Conservation (phyloP, 2,888 invertebrate genomes). For the Perizoma flavofasciatum region DNA sequence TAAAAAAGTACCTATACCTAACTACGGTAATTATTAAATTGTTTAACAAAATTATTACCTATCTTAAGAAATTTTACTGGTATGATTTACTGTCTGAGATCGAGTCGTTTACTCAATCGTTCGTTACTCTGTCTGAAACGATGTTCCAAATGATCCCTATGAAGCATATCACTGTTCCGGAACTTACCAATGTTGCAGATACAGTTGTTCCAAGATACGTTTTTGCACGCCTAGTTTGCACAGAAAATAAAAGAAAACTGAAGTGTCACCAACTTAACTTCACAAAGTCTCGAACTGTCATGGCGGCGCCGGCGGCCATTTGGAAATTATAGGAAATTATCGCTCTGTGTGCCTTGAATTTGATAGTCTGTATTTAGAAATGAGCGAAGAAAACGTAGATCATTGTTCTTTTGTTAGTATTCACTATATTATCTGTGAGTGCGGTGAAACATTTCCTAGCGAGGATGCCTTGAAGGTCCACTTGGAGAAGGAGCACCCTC, state of each 20-base stretch:
- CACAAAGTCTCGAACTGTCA: constrained; percentile 18
- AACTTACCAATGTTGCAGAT: too few relatives aligned
- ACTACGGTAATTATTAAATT: too few relatives aligned
- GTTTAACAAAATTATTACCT: too few relatives aligned
- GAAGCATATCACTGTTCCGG: too few relatives aligned
- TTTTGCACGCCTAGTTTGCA: neutral
- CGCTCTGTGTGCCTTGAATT: constrained; percentile 33
- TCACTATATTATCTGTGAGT: constrained; percentile 73
- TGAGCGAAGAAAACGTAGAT: constrained; percentile 42
- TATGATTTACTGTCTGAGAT: too few relatives aligned
- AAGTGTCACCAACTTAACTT: neutral
- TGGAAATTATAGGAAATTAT: constrained; percentile 45
- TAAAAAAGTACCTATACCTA: too few relatives aligned
- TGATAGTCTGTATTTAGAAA: constrained; percentile 61
- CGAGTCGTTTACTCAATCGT: too few relatives aligned
- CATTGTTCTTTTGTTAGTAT: constrained; percentile 65
- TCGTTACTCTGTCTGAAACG: too few relatives aligned
- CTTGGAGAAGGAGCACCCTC: constrained; percentile 57
- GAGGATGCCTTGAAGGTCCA: constrained; percentile 59
- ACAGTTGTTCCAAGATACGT: too few relatives aligned
- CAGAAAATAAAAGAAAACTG: constrained; percentile 17
- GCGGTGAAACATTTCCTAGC: constrained; percentile 64
- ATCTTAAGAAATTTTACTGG: too few relatives aligned
- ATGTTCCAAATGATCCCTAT: too few relatives aligned
- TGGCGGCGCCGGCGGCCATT: constrained; percentile 38